Evolutionary conservation across 2,797 vertebrate genomes (phyloP).

Genomic region (Sebastes elongatus): DNA sequence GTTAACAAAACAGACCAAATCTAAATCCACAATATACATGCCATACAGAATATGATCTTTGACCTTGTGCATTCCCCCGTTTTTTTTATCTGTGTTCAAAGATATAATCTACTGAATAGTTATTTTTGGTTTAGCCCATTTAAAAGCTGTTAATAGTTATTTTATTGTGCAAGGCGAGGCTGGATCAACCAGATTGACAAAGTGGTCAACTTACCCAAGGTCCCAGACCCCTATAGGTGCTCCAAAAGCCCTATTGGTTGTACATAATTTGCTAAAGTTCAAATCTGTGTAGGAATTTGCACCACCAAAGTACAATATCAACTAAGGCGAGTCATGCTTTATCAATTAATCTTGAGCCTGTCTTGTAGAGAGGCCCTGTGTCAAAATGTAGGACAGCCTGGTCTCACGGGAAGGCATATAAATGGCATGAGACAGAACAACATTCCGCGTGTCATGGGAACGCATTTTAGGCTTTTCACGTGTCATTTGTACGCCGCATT

Average conservation of each 20-base stretch:
- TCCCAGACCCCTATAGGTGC: not conserved
- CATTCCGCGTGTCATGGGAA: no score
- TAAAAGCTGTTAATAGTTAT: not conserved
- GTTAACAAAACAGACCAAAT: not conserved
- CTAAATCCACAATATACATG: not conserved
- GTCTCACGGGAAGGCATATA: no score
- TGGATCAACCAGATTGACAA: not conserved
- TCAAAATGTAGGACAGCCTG: not conserved
- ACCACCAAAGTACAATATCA: not conserved
- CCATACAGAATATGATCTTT: not conserved
- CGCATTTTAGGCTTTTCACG: no score
- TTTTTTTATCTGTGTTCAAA: not conserved
- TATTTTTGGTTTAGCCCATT: not conserved
- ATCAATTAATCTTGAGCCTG: not conserved
- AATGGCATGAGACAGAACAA: accelerated
- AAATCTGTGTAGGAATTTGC: not conserved
- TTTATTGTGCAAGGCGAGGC: not conserved
- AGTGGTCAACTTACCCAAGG: not conserved
- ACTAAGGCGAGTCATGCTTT: not conserved
- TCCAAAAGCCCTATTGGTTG: not conserved
- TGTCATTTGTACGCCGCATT: no score
- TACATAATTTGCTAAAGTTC: not conserved
- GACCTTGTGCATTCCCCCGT: not conserved
- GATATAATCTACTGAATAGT: not conserved
- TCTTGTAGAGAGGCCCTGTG: not conserved